Evolutionary conservation across 2,797 vertebrate genomes (phyloP).

Genomic region (Peromyscus eremicus): DNA sequence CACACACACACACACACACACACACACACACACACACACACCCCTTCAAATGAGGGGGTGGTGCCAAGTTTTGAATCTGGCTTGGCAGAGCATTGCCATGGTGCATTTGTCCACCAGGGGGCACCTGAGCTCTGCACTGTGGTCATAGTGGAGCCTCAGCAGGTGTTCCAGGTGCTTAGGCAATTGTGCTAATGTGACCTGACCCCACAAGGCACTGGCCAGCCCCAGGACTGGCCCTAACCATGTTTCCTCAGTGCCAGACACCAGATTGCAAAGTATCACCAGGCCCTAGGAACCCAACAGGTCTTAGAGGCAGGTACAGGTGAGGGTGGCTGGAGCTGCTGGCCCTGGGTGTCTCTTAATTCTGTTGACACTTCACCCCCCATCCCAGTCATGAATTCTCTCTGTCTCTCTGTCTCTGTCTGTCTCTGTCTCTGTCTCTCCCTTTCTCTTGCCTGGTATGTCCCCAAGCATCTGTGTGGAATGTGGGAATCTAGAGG

Average conservation of each 20-base stretch:
- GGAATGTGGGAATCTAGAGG: not conserved
- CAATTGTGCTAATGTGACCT: not conserved
- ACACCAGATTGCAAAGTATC: not conserved
- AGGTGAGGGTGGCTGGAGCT: not conserved
- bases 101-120: not conserved
- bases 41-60: no score
- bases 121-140: accelerated
- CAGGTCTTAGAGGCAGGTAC: accelerated
- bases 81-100: not conserved
- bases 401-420: no score
- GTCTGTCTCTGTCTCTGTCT: no score
- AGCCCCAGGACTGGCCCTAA: not conserved
- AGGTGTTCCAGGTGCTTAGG: not conserved
- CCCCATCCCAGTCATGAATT: no score
- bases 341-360: not conserved
- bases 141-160: not conserved
- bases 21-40: not conserved
- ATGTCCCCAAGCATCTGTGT: accelerated
- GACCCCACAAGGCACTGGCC: no score
- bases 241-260: no score
- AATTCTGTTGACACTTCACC: not conserved
- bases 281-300: not conserved
- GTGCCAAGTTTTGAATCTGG: not conserved
- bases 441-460: no score
- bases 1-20: not conserved